phyloP scores from a whole-genome alignment of 1,140 invertebrate species.

The Apis florea region DNA sequence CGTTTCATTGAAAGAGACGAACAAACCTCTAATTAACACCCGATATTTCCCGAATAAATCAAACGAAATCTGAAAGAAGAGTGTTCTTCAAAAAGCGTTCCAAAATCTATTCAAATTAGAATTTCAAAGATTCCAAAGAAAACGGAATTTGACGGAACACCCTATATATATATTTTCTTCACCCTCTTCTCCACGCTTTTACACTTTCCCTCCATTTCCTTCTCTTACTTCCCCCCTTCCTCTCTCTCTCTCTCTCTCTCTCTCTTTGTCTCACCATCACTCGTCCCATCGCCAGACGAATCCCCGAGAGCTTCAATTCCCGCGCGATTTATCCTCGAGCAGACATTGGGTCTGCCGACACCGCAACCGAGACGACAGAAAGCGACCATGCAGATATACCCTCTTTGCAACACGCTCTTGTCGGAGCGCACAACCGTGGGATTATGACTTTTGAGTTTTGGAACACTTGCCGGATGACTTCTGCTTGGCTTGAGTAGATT shows the following conservation, averaged over 20 bases:
- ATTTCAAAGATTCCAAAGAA: too few species aligned
- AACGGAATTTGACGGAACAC: not conserved
- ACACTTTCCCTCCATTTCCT: slow-evolving; percentile 32
- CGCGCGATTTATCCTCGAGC: slow-evolving; percentile 69
- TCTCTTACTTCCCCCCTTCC: not conserved
- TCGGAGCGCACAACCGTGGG: slow-evolving; percentile 1
- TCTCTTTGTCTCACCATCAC: slow-evolving; percentile 15
- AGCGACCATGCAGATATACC: slow-evolving; percentile 24
- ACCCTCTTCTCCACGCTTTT: slow-evolving; percentile 47
- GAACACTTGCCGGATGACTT: not conserved
- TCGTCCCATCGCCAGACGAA: slow-evolving; percentile 68
- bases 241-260: slow-evolving; percentile 22
- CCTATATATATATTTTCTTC: slow-evolving; percentile 36
- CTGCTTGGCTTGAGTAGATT: not conserved
- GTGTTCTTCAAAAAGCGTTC: too few species aligned
- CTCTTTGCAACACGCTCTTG: not conserved
- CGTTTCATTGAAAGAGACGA: too few species aligned
- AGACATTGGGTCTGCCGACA: slow-evolving; percentile 54
- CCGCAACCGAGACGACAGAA: slow-evolving; percentile 57
- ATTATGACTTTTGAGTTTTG: slow-evolving; percentile 19
- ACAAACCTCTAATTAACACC: too few species aligned
- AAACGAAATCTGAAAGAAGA: too few species aligned
- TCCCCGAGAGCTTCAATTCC: slow-evolving; percentile 77
- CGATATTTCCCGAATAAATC: too few species aligned
- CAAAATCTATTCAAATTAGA: too few species aligned